Evolutionary conservation across 2,113 vertebrate genomes (phyloP).

Genomic region (Nesoenas mayeri): DNA sequence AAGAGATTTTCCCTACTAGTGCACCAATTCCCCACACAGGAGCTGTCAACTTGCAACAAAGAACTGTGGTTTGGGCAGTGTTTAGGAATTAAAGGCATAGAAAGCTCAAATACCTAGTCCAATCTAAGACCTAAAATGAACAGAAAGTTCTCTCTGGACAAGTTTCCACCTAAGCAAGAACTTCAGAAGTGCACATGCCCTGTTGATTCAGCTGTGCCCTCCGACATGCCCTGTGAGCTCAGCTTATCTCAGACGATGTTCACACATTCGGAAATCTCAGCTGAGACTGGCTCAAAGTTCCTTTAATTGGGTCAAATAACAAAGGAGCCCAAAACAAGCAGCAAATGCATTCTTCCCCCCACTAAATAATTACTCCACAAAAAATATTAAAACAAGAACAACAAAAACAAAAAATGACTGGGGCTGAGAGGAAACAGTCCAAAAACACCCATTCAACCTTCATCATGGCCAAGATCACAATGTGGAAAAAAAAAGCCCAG

Average conservation of each 20-base stretch:
- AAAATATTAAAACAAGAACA: neutral
- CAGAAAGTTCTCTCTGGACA: neutral
- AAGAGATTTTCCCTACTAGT: neutral
- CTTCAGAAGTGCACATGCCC: neutral
- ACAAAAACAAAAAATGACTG: no score
- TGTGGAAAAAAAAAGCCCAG: rapidly evolving
- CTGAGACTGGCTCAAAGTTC: neutral
- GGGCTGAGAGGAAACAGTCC: neutral
- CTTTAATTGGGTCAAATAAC: neutral
- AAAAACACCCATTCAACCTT: neutral
- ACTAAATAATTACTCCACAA: neutral
- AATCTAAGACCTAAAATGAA: neutral
- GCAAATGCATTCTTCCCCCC: rapidly evolving
- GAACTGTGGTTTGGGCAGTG: neutral
- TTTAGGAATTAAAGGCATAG: neutral
- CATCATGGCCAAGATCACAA: neutral
- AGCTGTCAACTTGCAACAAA: neutral
- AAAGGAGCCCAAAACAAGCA: neutral
- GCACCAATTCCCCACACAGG: neutral
- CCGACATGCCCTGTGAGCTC: neutral
- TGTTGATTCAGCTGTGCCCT: no score
- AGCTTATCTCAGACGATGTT: neutral
- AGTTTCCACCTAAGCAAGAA: neutral
- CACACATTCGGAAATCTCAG: neutral
- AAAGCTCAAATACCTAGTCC: neutral